Evolutionary conservation across 2,888 invertebrate genomes (phyloP), one percentile per base, ranked within the genome.

Genomic region (Nemotelus pantherinus): DNA sequence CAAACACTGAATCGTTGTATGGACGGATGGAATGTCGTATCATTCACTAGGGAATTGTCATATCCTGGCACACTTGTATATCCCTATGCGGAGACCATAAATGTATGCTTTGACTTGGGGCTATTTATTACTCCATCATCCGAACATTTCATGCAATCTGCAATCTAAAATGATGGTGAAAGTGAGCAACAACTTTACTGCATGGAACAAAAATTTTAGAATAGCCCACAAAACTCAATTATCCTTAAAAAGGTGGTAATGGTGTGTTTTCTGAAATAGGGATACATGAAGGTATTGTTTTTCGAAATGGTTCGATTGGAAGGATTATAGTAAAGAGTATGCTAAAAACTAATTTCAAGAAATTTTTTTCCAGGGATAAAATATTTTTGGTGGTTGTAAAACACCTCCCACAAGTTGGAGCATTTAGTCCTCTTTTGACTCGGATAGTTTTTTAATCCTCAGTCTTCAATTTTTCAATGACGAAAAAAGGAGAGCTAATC

Each of bases 101-200:
- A 70, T 44, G 43, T 64, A 41, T 44, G 43, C 25, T 70, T 70
- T 53, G 70, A 55, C 70, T 70, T 9, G n/a, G 47, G 70, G 70
- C 70, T 70, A 70, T 70, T 70, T 70, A 70, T 70, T 70, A 70
- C 55, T 70, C 53, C 70, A 70, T 70, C 70, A 70, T 55, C 70
- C 70, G 70, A 55, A 70, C 53, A 70, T 70, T 70, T 70, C 53
- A 70, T 70, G 70, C 70, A 70, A 70, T 68, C 67, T 68, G 50
- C 50, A 68, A 68, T 70, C 70, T 53, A 70, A 70, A 70, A 55
- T 70, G 70, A 41, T 63, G 63, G 5, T 63, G 70, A 5, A 70
- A 67, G 41, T 67, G 48, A 6, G 44, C 45, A 63, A 10, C 43
- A 63, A 5, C n/a, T 63, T n/a, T 4, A 57, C 10, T 57, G 63